These are phyloP conservation scores for Homarus gammarus DNA, from an alignment of 2,888 invertebrate species.

Conservation along the genomic window DNA sequence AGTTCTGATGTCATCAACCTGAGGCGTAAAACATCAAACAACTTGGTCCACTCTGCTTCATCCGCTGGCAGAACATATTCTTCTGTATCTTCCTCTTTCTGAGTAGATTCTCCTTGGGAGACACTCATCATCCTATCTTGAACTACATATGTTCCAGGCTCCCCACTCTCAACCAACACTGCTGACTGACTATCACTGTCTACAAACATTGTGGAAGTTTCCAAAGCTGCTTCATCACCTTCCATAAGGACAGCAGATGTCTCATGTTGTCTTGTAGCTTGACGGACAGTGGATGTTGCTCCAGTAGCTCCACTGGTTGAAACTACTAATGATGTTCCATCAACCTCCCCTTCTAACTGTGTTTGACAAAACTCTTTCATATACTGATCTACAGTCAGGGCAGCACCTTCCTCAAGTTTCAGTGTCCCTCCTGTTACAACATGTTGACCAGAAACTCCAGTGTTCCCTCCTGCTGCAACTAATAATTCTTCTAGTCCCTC, in stretches of 20 bases:
- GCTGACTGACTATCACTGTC: constrained; percentile 27
- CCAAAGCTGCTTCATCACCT: constrained; percentile 11
- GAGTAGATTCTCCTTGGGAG: constrained; percentile 22
- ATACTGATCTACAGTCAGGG: constrained; percentile 62
- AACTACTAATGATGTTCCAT: constrained; percentile 47
- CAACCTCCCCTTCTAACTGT: constrained; percentile 55
- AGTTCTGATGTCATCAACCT: constrained; percentile 57
- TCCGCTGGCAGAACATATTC: constrained; percentile 75
- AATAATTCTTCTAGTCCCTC: constrained; percentile 6
- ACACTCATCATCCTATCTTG: constrained; percentile 53
- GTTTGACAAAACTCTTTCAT: constrained; percentile 72
- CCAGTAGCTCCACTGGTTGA: constrained; percentile 28
- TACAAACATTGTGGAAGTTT: constrained; percentile 34
- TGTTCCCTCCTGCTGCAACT: neutral
- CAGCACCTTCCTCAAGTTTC: constrained; percentile 30
- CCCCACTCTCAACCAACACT: constrained; percentile 50
- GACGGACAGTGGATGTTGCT: constrained; percentile 15
- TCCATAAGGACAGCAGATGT: constrained; percentile 54
- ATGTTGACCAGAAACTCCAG: constrained; percentile 1
- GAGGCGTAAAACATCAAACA: constrained; percentile 69
- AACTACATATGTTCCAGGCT: constrained; percentile 60
- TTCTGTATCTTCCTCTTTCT: constrained; percentile 49
- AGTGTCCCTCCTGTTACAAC: constrained; percentile 13
- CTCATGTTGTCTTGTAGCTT: constrained; percentile 17
- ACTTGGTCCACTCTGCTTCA: constrained; percentile 74